Evolutionary conservation across 2,888 invertebrate genomes (phyloP).

Genomic region (Macaria liturata): DNA sequence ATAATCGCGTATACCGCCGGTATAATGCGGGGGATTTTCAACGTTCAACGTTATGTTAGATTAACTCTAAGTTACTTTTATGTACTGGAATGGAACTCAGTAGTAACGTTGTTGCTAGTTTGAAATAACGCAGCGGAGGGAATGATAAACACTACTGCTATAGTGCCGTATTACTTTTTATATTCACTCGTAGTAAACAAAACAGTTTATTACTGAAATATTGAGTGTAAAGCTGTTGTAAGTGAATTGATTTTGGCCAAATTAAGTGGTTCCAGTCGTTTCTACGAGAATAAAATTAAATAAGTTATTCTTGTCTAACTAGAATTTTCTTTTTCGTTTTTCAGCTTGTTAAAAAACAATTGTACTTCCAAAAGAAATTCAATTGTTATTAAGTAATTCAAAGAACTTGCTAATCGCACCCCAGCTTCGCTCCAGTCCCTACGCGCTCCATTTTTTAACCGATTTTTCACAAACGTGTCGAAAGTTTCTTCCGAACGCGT

Average conservation of each 20-base stretch:
- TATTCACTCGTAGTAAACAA: not conserved
- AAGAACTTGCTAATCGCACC: not conserved
- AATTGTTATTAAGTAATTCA: no score
- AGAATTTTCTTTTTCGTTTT: no score
- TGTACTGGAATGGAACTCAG: slow-evolving; percentile 8
- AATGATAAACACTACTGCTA: not conserved
- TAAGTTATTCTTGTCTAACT: no score
- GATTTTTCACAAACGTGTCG: slow-evolving; percentile 1
- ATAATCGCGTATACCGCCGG: slow-evolving; percentile 23
- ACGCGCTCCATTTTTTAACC: not conserved
- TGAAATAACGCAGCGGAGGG: not conserved
- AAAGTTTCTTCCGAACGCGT: slow-evolving; percentile 1
- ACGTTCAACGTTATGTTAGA: slow-evolving; percentile 16
- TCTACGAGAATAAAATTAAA: no score
- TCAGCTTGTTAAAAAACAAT: no score
- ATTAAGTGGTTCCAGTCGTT: no score
- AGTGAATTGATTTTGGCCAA: no score
- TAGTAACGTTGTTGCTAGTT: not conserved
- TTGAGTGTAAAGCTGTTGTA: no score
- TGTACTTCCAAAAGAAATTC: no score
- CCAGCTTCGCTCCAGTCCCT: not conserved
- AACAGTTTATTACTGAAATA: not conserved
- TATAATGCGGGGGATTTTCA: slow-evolving; percentile 16
- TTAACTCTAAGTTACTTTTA: slow-evolving; percentile 18
- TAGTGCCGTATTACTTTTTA: not conserved